These are phyloP conservation scores for Agelaius phoeniceus DNA, from an alignment of 2,113 vertebrate species.

Conservation along the genomic window DNA sequence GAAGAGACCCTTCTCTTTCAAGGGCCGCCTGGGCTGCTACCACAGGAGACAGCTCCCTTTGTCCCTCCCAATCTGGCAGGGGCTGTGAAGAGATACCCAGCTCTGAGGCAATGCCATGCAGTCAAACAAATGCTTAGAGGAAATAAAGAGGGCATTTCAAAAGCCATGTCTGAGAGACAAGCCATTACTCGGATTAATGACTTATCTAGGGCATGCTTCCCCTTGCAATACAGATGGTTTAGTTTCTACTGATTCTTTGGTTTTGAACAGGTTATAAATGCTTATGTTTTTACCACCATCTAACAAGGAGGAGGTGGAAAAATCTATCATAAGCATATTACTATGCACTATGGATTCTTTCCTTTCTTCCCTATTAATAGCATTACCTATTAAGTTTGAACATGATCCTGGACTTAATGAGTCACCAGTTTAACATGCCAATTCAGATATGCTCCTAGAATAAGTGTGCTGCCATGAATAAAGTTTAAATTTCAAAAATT, in stretches of 20 bases:
- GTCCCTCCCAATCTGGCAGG: neutral
- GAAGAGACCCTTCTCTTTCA: neutral
- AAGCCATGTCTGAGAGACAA: neutral
- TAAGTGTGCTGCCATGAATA: neutral
- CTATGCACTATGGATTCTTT: neutral
- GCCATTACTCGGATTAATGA: neutral
- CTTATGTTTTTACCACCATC: neutral
- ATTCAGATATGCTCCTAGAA: neutral
- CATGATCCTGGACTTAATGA: neutral
- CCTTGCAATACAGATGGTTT: neutral
- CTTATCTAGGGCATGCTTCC: neutral
- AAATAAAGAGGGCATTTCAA: neutral
- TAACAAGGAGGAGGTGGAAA: neutral
- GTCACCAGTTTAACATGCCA: neutral
- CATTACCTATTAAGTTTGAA: neutral
- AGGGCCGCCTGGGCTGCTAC: neutral
- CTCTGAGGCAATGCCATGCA: neutral
- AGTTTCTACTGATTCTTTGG: neutral
- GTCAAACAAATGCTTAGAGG: neutral
- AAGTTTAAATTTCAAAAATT: neutral
- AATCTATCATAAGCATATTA: neutral
- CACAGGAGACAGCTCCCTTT: neutral
- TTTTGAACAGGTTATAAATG: neutral
- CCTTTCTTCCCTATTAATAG: neutral
- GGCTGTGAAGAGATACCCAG: neutral